Conservation (phyloP, 2,113 vertebrate species). For the Eira barbara region DNA sequence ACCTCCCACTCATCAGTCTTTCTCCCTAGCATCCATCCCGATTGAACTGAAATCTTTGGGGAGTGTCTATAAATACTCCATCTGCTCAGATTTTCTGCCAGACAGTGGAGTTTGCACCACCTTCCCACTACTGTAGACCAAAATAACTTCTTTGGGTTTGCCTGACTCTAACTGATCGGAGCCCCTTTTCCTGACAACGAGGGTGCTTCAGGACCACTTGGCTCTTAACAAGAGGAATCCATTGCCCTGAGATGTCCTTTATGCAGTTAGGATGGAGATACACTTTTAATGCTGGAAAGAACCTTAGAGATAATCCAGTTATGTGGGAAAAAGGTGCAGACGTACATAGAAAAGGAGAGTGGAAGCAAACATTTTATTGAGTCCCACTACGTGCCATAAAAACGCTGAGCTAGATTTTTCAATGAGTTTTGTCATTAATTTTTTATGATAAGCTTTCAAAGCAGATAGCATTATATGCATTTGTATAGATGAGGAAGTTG, state of each 20-base stretch:
- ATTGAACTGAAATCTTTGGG: conserved; percentile 35
- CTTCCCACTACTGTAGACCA: conserved; percentile 58
- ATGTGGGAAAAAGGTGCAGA: background rate
- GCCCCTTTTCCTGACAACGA: background rate
- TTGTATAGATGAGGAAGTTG: background rate
- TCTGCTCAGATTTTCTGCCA: conserved; percentile 64
- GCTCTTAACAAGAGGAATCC: background rate
- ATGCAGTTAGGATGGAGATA: background rate
- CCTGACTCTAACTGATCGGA: background rate
- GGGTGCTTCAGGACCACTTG: background rate
- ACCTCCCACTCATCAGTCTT: conserved; percentile 55
- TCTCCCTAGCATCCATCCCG: conserved; percentile 41
- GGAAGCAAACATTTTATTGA: background rate
- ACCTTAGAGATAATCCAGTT: background rate
- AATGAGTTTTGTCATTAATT: background rate
- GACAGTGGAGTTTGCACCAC: conserved; percentile 56
- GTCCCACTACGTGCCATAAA: background rate
- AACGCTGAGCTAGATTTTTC: background rate
- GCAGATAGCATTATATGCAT: background rate
- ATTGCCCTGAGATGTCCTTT: background rate
- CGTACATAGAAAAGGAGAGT: background rate
- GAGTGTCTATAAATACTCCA: conserved; percentile 70
- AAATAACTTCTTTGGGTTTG: conserved; percentile 63
- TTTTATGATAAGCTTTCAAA: background rate
- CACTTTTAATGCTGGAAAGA: background rate